Percentiles rank a stretch among this genome's conserved stretches.
Evolutionary conservation across 2,113 vertebrate genomes (phyloP).

Genomic region (Cynocephalus volans): DNA sequence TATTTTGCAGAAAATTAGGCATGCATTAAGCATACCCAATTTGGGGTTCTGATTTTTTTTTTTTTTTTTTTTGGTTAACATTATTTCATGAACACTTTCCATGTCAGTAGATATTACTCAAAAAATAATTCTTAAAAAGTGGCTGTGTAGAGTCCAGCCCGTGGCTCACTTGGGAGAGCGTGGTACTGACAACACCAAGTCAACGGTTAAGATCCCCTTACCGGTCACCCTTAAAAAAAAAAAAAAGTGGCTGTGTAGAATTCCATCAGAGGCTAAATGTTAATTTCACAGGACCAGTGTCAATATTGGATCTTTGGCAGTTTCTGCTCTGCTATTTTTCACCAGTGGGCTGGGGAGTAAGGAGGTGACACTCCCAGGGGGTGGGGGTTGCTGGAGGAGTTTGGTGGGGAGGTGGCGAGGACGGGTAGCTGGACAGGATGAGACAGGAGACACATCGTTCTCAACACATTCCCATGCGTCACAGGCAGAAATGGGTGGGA

Average conservation of each 20-base stretch:
- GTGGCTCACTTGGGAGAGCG: no score
- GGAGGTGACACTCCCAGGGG: not conserved
- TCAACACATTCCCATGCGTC: not conserved
- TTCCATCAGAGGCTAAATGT: not conserved
- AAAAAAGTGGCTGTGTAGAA: not conserved
- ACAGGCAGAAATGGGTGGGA: not conserved
- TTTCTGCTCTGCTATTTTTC: not conserved
- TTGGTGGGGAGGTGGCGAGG: not conserved
- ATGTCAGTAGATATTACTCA: not conserved
- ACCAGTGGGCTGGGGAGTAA: not conserved
- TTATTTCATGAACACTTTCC: not conserved
- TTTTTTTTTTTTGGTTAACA: not conserved
- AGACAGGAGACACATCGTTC: not conserved
- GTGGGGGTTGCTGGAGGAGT: accelerated
- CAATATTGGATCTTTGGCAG: accelerated
- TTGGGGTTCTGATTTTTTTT: not conserved
- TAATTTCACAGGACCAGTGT: not conserved
- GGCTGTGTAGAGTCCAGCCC: no score
- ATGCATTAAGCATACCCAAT: accelerated
- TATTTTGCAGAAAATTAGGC: not conserved
- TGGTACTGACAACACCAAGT: no score
- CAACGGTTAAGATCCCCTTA: not conserved
- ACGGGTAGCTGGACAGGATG: not conserved
- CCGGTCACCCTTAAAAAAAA: not conserved
- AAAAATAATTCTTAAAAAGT: not conserved